Evolutionary conservation across 2,797 vertebrate genomes (phyloP).

Genomic region (Acipenser transmontanus): DNA sequence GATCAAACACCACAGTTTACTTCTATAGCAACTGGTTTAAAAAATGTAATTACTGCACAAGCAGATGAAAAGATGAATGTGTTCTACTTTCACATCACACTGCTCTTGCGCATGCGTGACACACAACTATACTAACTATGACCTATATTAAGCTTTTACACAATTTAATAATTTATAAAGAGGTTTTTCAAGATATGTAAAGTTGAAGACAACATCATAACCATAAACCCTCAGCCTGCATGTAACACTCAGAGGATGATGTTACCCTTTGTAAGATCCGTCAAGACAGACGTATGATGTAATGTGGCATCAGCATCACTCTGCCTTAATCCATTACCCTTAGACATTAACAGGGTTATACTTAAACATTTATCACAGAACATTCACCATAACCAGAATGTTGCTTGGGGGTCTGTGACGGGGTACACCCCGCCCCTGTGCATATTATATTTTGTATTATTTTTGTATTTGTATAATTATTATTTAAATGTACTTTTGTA

Average conservation of each 20-base stretch:
- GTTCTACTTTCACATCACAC: not conserved
- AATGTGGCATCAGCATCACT: not conserved
- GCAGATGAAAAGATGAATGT: conserved; percentile 2
- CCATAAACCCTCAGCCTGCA: no score
- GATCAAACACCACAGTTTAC: conserved; percentile 2
- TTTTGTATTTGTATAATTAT: no score
- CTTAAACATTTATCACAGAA: no score
- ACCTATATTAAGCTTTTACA: conserved; percentile 7
- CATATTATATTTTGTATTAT: no score
- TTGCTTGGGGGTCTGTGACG: no score
- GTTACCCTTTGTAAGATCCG: not conserved
- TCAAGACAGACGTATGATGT: not conserved
- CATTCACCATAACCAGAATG: no score
- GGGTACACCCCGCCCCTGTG: no score
- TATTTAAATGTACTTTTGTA: no score
- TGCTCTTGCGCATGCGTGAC: not conserved
- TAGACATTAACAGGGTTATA: no score
- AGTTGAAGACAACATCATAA: no score
- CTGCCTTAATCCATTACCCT: no score
- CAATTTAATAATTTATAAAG: not conserved
- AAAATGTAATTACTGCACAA: conserved; percentile 2
- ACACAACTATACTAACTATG: conserved; percentile 2
- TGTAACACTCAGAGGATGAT: not conserved
- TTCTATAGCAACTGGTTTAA: not conserved
- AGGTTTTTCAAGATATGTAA: not conserved